Evolutionary conservation across 2,888 invertebrate species (phyloP).

Genomic region (Deilephila elpenor): DNA sequence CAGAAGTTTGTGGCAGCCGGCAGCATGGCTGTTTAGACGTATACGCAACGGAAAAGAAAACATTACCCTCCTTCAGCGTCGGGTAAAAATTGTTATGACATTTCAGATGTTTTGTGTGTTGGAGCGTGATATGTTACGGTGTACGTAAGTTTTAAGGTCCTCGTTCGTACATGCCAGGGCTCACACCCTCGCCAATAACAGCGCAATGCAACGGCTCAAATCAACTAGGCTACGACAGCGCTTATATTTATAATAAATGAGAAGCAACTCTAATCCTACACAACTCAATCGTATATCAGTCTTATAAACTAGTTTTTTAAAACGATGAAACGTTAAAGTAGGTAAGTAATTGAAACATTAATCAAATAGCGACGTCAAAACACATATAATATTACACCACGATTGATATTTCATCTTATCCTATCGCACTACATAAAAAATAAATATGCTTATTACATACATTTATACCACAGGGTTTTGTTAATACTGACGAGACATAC

Average conservation of each 20-base stretch:
- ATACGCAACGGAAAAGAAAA: background rate
- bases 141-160: background rate
- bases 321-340: slow-evolving; percentile 53
- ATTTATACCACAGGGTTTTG: slow-evolving; percentile 74
- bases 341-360: slow-evolving; percentile 50
- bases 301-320: slow-evolving; percentile 75
- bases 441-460: slow-evolving; percentile 65
- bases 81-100: background rate
- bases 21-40: background rate
- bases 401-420: slow-evolving; percentile 64
- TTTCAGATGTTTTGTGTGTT: background rate
- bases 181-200: background rate
- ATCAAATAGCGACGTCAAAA: slow-evolving; percentile 54
- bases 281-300: slow-evolving; percentile 75
- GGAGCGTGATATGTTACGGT: slow-evolving; percentile 23
- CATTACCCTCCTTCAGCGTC: too few relatives aligned
- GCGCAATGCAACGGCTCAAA: slow-evolving; percentile 14
- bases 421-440: slow-evolving; percentile 72
- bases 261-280: slow-evolving; percentile 48
- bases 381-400: slow-evolving; percentile 61
- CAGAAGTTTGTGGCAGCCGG: background rate
- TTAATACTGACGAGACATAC: slow-evolving; percentile 79
- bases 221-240: slow-evolving; percentile 19
- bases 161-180: slow-evolving; percentile 5
- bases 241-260: slow-evolving; percentile 45